These are phyloP conservation scores for Tipula confusa DNA, from an alignment of 2,888 invertebrate genomes.

Conservation along the genomic window DNA sequence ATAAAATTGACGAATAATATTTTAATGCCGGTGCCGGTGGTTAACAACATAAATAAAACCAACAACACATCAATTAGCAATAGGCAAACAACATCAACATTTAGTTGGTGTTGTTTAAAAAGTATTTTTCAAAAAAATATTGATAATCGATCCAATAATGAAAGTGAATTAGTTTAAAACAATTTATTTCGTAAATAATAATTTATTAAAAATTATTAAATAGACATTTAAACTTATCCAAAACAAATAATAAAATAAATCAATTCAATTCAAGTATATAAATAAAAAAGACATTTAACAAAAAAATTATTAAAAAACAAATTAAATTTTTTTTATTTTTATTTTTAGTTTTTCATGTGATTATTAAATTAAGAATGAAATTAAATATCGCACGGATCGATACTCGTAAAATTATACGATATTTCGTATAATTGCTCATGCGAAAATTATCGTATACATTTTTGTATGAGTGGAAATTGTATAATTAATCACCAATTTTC, in stretches of 20 bases:
- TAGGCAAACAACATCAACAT: conserved; percentile 27
- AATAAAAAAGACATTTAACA: neutral
- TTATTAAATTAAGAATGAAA: neutral
- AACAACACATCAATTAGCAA: conserved; percentile 20
- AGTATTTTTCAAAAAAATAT: conserved; percentile 27
- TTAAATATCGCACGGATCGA: neutral
- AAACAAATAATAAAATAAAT: neutral
- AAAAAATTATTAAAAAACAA: neutral
- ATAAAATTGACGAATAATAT: conserved; percentile 3
- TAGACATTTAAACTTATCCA: conserved; percentile 3
- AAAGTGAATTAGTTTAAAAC: conserved; percentile 30
- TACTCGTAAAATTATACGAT: conserved; percentile 7
- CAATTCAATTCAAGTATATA: neutral
- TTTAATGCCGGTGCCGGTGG: conserved; percentile 20
- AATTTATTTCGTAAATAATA: neutral
- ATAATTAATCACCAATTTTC: neutral
- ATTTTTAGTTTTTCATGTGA: conserved; percentile 9
- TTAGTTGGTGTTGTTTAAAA: conserved; percentile 26
- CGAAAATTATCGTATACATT: conserved; percentile 20
- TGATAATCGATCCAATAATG: conserved; percentile 20
- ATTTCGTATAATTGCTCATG: neutral
- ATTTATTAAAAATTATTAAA: neutral
- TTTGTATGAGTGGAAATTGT: neutral
- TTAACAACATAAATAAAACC: neutral
- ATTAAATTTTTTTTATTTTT: conserved; percentile 9